phyloP scores from a whole-genome alignment of 1,140 invertebrate genomes.

The Medauroidea extradentata region DNA sequence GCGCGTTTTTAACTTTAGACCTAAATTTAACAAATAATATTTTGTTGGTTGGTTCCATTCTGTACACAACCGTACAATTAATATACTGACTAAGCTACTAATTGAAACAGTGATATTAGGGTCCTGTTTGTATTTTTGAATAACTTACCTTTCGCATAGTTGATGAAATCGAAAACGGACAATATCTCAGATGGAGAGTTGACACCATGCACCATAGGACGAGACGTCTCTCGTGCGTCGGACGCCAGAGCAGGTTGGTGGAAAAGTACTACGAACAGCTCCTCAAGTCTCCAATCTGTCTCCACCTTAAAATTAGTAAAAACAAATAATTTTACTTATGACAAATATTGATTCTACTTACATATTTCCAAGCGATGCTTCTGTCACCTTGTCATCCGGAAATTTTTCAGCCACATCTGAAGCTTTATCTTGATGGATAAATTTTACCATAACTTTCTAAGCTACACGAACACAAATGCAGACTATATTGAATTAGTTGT shows the following conservation, averaged over 20 bases:
- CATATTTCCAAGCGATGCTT: conserved; percentile 28
- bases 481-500: too few relatives aligned
- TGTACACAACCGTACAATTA: too few relatives aligned
- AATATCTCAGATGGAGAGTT: conserved; percentile 50
- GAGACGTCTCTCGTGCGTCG: conserved; percentile 26
- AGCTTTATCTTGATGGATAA: conserved; percentile 51
- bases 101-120: too few relatives aligned
- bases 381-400: conserved; percentile 37
- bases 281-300: conserved; percentile 54
- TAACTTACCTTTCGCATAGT: conserved; percentile 62
- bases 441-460: conserved; percentile 43
- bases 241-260: conserved; percentile 38
- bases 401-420: conserved; percentile 53
- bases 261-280: conserved; percentile 63
- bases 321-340: not conserved
- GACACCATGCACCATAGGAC: conserved; percentile 37
- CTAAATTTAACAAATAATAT: too few relatives aligned
- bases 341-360: not conserved
- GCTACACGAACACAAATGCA: conserved; percentile 49
- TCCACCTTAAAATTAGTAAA: conserved; percentile 31
- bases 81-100: too few relatives aligned
- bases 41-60: too few relatives aligned
- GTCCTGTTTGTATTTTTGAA: too few relatives aligned
- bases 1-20: too few relatives aligned
- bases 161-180: conserved; percentile 62